Evolutionary conservation across 1,140 invertebrate species (phyloP), one percentile per base, ranked within the genome.

Genomic region (Arion vulgaris): DNA sequence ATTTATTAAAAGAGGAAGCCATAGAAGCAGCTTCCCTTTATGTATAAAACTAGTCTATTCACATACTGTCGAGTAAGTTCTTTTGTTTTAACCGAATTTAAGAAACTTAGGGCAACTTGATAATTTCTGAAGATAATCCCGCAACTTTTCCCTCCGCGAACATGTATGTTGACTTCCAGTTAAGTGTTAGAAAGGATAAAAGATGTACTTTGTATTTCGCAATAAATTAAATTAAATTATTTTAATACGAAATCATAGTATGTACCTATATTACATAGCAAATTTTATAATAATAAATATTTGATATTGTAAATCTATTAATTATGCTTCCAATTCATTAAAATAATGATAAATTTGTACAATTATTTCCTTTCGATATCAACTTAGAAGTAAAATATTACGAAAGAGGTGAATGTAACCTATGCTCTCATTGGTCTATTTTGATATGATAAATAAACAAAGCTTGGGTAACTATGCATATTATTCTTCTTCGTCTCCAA

Each of bases 1-100:
- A n/a, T 49, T 49, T 82, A 78, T 53, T 66, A 76, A 36, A 74
- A 78, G 79, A 78, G 79, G 82, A 83, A 81, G 84, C 78, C 68
- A 76, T 76, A 71, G 78, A 83, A 81, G 34, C 28, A 53, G 66
- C 38, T 74, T 77, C 39, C 41, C 41, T 32, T 39, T 66, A 1
- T 45, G 77, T 71, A 77, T 26, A 76, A 68, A 68, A 17, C 13
- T 23, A 41, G 32, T 28, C 39, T 78, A n/a, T 62, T 78, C 75
- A 81, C 36, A 80, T 83, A 57, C 36, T 69, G 36, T 7, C 28
- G 2, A 41, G 9, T 72, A 41, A 72, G 71, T 23, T n/a, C 71
- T 72, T 41, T n/a, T 26, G 36, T 23, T 32, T 32, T 13, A 66
- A 4, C 23, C 9, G 1, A 57, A 57, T 23, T 4, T 23, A 19